A percentile compares a stretch with the other conserved stretches of the same genome.
phyloP scores from a whole-genome alignment of 2,888 invertebrate species.

The Drosophila anomelani region DNA sequence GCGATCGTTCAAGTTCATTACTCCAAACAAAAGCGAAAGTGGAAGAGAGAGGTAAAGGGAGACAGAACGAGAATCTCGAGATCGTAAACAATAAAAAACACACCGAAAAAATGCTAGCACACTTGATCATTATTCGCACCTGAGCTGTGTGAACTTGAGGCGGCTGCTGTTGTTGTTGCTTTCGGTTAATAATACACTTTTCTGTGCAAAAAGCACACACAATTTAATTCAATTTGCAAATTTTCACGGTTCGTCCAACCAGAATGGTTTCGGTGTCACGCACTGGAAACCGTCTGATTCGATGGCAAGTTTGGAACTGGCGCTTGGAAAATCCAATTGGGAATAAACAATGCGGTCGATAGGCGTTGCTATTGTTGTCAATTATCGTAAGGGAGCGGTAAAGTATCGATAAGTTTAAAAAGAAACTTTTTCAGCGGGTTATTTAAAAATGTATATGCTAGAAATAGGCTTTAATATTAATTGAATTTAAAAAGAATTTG shows the following conservation, averaged over 20 bases:
- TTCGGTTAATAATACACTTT: not conserved
- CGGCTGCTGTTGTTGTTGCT: not conserved
- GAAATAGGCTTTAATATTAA: not conserved
- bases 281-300: slow-evolving; percentile 57
- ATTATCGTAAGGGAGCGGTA: not conserved
- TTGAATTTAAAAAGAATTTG: too few relatives aligned
- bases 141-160: slow-evolving; percentile 17
- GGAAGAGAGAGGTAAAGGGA: slow-evolving; percentile 33
- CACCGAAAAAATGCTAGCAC: slow-evolving; percentile 6
- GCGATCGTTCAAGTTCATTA: slow-evolving; percentile 10
- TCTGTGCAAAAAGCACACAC: slow-evolving; percentile 10
- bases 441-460: not conserved
- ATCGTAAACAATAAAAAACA: slow-evolving; percentile 35
- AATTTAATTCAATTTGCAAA: slow-evolving; percentile 29
- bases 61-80: slow-evolving; percentile 35
- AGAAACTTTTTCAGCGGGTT: not conserved
- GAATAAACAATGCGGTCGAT: slow-evolving; percentile 63
- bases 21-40: slow-evolving; percentile 43
- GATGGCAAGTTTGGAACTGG: slow-evolving; percentile 63
- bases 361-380: slow-evolving; percentile 9
- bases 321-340: slow-evolving; percentile 58
- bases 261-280: slow-evolving; percentile 7
- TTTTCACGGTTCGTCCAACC: slow-evolving; percentile 8
- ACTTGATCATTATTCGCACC: slow-evolving; percentile 15
- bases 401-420: slow-evolving; percentile 1